Conservation (phyloP, 2,797 vertebrate species). For the Sebastolobus altivelis region DNA sequence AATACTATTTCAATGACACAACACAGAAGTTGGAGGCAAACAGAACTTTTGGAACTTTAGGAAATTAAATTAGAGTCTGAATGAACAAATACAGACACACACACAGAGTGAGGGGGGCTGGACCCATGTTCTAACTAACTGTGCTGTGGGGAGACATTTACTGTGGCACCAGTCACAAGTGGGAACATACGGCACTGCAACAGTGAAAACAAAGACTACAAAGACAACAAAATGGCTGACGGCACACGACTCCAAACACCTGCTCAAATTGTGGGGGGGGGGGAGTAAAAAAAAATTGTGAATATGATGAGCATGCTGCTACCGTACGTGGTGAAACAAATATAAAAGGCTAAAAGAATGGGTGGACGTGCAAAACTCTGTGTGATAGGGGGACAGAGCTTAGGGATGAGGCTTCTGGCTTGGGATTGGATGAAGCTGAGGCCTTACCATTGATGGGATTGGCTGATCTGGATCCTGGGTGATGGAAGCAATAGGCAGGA, state of each 20-base stretch:
- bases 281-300: neutral
- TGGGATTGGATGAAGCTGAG: conserved; percentile 83
- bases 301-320: conserved; percentile 47
- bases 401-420: conserved; percentile 45
- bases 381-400: conserved; percentile 46
- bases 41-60: conserved; percentile 8
- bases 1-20: conserved; percentile 1
- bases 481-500: conserved; percentile 92
- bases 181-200: conserved; percentile 8
- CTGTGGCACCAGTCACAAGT: conserved; percentile 35
- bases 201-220: conserved; percentile 23
- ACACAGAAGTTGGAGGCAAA: conserved; percentile 1
- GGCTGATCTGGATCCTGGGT: conserved; percentile 99
- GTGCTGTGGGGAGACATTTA: conserved; percentile 35
- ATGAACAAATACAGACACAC: conserved; percentile 32
- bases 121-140: conserved; percentile 38
- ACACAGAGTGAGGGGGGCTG: neutral
- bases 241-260: conserved; percentile 7
- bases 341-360: neutral
- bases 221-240: conserved; percentile 21
- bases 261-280: conserved; percentile 17
- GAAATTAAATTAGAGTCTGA: conserved; percentile 20
- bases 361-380: conserved; percentile 64
- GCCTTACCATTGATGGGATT: conserved; percentile 99
- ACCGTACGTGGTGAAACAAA: neutral